Evolutionary conservation across 2,888 invertebrate species (phyloP).

Genomic region (Xestia sexstrigata): DNA sequence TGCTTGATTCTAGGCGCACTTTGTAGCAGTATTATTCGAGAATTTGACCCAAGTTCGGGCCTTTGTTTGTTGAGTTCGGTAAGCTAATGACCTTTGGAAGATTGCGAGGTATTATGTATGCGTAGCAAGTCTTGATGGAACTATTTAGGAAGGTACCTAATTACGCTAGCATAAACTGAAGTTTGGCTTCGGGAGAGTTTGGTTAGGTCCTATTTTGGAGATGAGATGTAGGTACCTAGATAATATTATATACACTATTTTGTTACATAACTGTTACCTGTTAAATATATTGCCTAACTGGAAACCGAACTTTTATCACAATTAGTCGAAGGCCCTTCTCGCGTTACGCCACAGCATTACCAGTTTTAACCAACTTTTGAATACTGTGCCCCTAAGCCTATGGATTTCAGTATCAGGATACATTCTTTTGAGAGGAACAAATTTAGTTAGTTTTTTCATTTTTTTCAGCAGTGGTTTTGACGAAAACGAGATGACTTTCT

Average conservation of each 20-base stretch:
- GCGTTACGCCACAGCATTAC: neutral
- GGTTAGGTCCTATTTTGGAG: neutral
- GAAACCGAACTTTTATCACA: neutral
- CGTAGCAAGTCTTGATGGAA: conserved; percentile 15
- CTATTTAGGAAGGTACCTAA: conserved; percentile 21
- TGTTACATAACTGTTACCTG: no score
- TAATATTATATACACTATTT: neutral
- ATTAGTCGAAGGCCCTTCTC: neutral
- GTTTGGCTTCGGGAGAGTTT: neutral
- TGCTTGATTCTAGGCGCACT: conserved; percentile 37
- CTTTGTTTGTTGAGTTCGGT: conserved; percentile 34
- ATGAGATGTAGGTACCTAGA: neutral
- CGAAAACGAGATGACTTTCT: neutral
- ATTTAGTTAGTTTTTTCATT: neutral
- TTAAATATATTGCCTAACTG: neutral
- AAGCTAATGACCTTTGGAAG: conserved; percentile 38
- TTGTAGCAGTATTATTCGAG: conserved; percentile 36
- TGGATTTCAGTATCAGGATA: neutral
- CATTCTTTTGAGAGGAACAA: neutral
- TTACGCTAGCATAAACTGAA: neutral
- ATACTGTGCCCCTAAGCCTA: neutral
- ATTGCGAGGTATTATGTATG: conserved; percentile 33
- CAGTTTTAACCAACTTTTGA: neutral
- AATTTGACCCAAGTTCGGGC: conserved; percentile 33
- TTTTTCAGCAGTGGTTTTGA: neutral